Evolutionary conservation across 2,888 invertebrate species (phyloP).

Genomic region (Unio delphinus): DNA sequence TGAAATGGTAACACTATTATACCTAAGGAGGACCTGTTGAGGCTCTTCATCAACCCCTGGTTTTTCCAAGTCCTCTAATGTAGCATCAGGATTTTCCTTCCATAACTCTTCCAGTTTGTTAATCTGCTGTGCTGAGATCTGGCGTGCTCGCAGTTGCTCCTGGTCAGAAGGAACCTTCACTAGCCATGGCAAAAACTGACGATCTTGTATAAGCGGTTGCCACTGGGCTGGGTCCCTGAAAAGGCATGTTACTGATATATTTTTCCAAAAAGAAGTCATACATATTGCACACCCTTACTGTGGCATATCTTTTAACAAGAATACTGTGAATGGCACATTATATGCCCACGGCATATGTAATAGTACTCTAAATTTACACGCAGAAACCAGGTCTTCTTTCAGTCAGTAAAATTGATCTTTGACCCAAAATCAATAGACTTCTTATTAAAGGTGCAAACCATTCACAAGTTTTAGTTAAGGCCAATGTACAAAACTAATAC

Average conservation of each 20-base stretch:
- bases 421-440: no score
- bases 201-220: constrained; percentile 97
- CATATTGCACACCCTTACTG: no score
- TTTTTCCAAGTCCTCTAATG: constrained; percentile 97
- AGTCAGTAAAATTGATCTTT: no score
- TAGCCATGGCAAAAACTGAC: constrained; percentile 96
- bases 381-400: no score
- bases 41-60: constrained; percentile 99
- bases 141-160: constrained; percentile 94
- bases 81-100: constrained; percentile 98
- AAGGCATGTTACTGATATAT: neutral
- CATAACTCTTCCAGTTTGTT: constrained; percentile 98
- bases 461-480: no score
- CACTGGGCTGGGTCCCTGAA: constrained; percentile 92
- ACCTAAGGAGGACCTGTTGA: constrained; percentile 83
- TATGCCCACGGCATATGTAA: no score
- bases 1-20: neutral
- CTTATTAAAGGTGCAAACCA: no score
- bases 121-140: constrained; percentile 97
- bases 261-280: neutral
- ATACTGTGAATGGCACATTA: no score
- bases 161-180: constrained; percentile 93
- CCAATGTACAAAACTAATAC: no score
- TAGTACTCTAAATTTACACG: no score
- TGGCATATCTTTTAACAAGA: no score